Conservation (phyloP, 2,797 vertebrate genomes). For the Nyctalus aviator region DNA sequence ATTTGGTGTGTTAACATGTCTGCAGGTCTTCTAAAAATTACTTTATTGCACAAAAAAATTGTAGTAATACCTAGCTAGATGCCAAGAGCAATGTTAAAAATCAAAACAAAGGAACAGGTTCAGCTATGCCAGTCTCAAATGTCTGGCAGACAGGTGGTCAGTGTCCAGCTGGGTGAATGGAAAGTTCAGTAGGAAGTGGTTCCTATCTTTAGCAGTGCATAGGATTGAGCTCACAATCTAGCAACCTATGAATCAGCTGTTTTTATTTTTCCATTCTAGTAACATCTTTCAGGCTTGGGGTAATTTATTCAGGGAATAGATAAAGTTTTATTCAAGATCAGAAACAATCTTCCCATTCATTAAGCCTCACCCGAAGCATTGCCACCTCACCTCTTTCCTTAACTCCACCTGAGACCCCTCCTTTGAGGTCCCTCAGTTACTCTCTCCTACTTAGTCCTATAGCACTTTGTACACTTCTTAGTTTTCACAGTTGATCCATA, state of each 20-base stretch:
- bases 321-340: not conserved
- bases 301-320: not conserved
- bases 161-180: not conserved
- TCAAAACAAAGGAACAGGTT: not conserved
- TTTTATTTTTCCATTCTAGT: not conserved
- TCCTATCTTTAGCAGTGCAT: not conserved
- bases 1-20: not conserved
- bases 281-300: not conserved
- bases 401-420: not conserved
- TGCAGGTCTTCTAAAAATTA: not conserved
- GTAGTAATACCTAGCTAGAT: not conserved
- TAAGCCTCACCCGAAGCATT: not conserved
- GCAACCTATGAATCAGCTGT: not conserved
- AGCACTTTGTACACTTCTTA: not conserved
- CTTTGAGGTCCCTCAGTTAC: not conserved
- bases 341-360: not conserved
- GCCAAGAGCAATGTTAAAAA: not conserved
- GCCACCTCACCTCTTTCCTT: not conserved
- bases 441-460: not conserved
- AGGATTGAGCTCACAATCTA: not conserved
- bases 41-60: slow-evolving; percentile 16
- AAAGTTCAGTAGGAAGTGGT: not conserved
- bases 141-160: not conserved
- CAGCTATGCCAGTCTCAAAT: not conserved
- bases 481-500: not conserved